These are phyloP conservation scores for Portunus trituberculatus DNA, from an alignment of 1,140 invertebrate species.

Conservation along the genomic window DNA sequence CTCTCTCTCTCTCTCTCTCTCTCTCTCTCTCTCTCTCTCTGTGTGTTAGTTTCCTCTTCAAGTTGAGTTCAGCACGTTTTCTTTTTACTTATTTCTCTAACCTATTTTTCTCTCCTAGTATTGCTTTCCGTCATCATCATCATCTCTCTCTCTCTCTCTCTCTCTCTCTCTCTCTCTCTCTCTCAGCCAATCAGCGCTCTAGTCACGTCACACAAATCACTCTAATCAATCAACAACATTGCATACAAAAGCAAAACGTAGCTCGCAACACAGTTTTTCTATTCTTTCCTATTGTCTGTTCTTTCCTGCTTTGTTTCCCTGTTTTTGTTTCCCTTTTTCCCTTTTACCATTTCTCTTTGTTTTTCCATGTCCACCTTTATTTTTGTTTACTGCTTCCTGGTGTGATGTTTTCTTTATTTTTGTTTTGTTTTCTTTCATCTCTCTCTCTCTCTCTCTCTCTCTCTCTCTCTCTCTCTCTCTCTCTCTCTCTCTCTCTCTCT, in stretches of 20 bases:
- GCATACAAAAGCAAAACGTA: background rate
- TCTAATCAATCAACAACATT: no score
- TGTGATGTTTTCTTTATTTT: no score
- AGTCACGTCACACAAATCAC: background rate
- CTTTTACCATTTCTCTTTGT: no score
- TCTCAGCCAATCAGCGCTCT: background rate
- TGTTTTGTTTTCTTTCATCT: background rate
- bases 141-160: constrained; percentile 30
- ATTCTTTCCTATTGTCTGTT: background rate
- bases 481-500: background rate
- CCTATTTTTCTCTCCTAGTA: no score
- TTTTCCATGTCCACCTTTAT: no score
- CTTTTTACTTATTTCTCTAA: background rate
- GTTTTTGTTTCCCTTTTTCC: background rate
- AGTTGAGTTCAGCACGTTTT: no score
- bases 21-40: constrained; percentile 27
- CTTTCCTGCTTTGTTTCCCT: background rate
- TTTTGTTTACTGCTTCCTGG: no score
- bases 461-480: constrained; percentile 17
- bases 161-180: constrained; percentile 36
- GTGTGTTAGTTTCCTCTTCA: background rate
- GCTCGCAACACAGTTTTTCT: background rate
- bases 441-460: constrained; percentile 18
- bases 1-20: constrained; percentile 49
- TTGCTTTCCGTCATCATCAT: background rate